phyloP scores from a whole-genome alignment of 2,888 invertebrate genomes.

The Melieria omissa region DNA sequence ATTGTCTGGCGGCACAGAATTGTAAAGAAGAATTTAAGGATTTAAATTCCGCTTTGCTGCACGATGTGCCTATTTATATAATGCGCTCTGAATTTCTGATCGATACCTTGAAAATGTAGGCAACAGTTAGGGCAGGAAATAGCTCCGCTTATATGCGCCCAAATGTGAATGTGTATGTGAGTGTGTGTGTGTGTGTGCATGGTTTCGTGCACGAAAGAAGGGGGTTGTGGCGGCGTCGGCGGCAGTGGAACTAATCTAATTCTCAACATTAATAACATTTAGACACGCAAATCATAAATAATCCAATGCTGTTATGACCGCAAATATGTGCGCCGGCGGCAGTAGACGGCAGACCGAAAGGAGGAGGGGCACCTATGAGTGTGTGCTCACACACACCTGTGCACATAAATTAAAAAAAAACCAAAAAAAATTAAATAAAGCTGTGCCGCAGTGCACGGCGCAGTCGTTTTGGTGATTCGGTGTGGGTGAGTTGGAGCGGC shows the following conservation, averaged over 20 bases:
- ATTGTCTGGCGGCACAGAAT: no score
- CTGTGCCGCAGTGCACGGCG: no score
- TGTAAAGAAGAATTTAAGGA: no score
- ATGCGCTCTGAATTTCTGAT: no score
- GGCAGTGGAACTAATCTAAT: slow-evolving; percentile 41
- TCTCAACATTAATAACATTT: slow-evolving; percentile 45
- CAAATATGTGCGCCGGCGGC: slow-evolving; percentile 31
- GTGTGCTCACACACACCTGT: not conserved
- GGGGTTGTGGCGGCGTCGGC: not conserved
- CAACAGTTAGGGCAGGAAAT: not conserved
- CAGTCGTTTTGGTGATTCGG: no score
- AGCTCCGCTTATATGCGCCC: not conserved
- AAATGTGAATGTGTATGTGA: not conserved
- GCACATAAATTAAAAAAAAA: not conserved
- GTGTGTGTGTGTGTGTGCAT: not conserved
- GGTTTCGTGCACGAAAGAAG: no score
- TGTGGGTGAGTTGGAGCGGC: no score
- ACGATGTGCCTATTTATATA: no score
- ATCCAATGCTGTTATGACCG: slow-evolving; percentile 46
- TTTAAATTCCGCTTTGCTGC: no score
- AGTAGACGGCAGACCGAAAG: not conserved
- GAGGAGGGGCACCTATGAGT: not conserved
- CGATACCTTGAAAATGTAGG: no score
- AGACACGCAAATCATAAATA: slow-evolving; percentile 49
- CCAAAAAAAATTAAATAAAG: not conserved